phyloP scores from a whole-genome alignment of 2,113 vertebrate species.

The Oreochromis niloticus region DNA sequence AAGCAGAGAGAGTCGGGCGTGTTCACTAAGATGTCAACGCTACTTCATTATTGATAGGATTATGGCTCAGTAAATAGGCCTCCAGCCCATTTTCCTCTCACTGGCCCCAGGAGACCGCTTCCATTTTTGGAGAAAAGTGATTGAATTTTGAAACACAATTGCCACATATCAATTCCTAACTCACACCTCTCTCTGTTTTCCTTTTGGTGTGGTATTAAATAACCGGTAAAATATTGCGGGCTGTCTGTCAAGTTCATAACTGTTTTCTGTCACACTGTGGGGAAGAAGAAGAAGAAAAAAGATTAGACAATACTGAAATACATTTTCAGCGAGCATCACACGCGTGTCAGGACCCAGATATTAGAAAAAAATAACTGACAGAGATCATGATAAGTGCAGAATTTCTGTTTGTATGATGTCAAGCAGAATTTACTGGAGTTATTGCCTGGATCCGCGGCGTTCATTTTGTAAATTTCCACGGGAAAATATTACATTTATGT shows the following conservation, averaged over 20 bases:
- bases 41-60: conserved; percentile 73
- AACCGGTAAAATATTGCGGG: conserved; percentile 1
- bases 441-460: neutral
- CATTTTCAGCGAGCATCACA: neutral
- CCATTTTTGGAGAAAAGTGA: conserved; percentile 44
- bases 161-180: neutral
- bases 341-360: neutral
- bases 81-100: conserved; percentile 43
- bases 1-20: conserved; percentile 28
- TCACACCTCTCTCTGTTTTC: conserved; percentile 15
- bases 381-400: neutral
- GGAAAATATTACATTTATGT: neutral
- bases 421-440: neutral
- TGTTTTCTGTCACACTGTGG: neutral
- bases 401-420: neutral
- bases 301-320: neutral
- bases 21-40: conserved; percentile 48
- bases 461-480: neutral
- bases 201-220: conserved; percentile 27
- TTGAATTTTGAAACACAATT: neutral
- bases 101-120: conserved; percentile 40
- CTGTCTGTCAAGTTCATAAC: neutral
- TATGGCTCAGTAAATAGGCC: conserved; percentile 62
- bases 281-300: neutral
- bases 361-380: neutral